phyloP scores from a whole-genome alignment of 2,888 invertebrate genomes.

The Phaonia tiefii region DNA sequence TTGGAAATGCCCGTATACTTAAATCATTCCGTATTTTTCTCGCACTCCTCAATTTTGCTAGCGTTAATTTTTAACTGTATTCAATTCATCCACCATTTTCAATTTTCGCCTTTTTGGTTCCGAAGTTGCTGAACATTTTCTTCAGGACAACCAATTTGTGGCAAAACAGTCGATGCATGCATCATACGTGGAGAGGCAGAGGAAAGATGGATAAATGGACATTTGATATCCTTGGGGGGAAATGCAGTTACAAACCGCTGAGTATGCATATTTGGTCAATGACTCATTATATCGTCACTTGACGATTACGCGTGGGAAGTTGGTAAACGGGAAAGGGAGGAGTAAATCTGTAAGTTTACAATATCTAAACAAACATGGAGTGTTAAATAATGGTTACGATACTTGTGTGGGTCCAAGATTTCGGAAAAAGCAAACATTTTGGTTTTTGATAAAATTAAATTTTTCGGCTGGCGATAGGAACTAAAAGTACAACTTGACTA shows the following conservation, averaged over 20 bases:
- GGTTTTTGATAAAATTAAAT: too few relatives aligned
- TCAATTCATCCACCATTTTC: not conserved
- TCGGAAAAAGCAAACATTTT: too few relatives aligned
- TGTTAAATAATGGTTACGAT: too few relatives aligned
- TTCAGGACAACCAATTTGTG: slow-evolving; percentile 5
- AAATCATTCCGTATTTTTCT: not conserved
- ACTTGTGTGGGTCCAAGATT: too few relatives aligned
- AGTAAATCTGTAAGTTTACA: too few relatives aligned
- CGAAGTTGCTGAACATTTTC: slow-evolving; percentile 12
- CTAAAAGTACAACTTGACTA: too few relatives aligned
- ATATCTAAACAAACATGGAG: too few relatives aligned
- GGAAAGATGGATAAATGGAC: not conserved
- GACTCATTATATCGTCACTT: too few relatives aligned
- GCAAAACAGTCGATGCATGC: not conserved
- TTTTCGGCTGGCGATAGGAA: too few relatives aligned
- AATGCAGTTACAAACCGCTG: slow-evolving; percentile 21
- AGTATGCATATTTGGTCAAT: not conserved
- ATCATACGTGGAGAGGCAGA: not conserved
- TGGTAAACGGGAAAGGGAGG: too few relatives aligned
- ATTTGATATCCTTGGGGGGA: not conserved
- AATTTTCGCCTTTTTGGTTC: not conserved
- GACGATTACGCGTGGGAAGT: too few relatives aligned
- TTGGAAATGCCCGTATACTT: not conserved
- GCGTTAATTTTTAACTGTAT: slow-evolving; percentile 4
- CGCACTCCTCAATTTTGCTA: slow-evolving; percentile 23